These are phyloP conservation scores for Hemaris fuciformis DNA, from an alignment of 2,888 invertebrate species.

Conservation along the genomic window DNA sequence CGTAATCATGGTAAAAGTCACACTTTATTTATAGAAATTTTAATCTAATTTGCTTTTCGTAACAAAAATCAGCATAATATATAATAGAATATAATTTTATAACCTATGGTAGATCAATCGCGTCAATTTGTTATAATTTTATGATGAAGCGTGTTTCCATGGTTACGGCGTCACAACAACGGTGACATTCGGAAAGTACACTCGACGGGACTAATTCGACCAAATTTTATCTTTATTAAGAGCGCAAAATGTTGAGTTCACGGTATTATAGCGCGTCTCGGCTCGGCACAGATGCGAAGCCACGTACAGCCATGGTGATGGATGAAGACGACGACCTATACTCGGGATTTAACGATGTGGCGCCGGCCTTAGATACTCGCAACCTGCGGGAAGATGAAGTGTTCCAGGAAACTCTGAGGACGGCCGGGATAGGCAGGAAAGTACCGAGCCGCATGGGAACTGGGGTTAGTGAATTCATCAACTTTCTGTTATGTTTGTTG, in stretches of 20 bases:
- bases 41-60: no score
- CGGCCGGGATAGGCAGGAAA: constrained; percentile 86
- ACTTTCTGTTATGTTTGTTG: no score
- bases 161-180: constrained; percentile 75
- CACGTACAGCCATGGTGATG: constrained; percentile 63
- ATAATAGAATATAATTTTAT: no score
- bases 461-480: constrained; percentile 49
- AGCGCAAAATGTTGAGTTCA: constrained; percentile 58
- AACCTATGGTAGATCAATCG: not conserved
- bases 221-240: not conserved
- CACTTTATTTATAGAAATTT: no score
- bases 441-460: constrained; percentile 80
- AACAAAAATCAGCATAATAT: no score
- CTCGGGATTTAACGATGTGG: constrained; percentile 85
- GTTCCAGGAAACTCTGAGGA: constrained; percentile 89
- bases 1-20: no score
- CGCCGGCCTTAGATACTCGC: constrained; percentile 84
- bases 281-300: constrained; percentile 61
- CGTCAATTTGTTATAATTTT: not conserved
- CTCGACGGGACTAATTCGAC: not conserved
- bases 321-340: constrained; percentile 85
- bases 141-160: constrained; percentile 45
- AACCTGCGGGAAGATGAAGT: constrained; percentile 86
- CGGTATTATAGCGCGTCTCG: constrained; percentile 69
- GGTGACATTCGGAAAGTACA: constrained; percentile 5